phyloP scores from a whole-genome alignment of 1,140 invertebrate genomes.

The Druon quercuslanigerum region DNA sequence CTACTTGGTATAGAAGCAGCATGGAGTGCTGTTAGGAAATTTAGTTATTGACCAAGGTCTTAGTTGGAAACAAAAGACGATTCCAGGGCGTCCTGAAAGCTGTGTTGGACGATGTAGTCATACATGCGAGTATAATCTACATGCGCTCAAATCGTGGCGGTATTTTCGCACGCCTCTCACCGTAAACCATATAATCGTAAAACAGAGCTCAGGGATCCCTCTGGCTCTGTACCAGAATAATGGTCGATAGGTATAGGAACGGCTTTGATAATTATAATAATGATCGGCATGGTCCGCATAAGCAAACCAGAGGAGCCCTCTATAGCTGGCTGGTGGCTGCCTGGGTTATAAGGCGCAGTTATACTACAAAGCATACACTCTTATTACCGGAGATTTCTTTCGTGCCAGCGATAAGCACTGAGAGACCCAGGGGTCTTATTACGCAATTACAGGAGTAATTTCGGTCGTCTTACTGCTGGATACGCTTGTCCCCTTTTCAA shows the following conservation, averaged over 20 bases:
- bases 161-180: constrained; percentile 63
- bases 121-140: constrained; percentile 46
- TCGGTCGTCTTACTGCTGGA: constrained; percentile 62
- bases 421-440: constrained; percentile 64
- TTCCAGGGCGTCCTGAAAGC: constrained; percentile 43
- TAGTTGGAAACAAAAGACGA: constrained; percentile 20
- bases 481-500: constrained; percentile 41
- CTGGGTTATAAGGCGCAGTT: constrained; percentile 54
- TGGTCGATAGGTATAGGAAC: constrained; percentile 60
- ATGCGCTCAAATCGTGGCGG: constrained; percentile 61
- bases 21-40: neutral
- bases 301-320: constrained; percentile 38
- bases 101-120: constrained; percentile 57
- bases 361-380: constrained; percentile 59
- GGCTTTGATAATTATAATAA: constrained; percentile 71
- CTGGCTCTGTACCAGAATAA: constrained; percentile 51
- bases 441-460: constrained; percentile 71
- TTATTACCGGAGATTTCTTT: constrained; percentile 64
- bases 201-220: constrained; percentile 39
- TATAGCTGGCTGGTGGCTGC: constrained; percentile 41
- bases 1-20: constrained; percentile 42
- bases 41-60: neutral
- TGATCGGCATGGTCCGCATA: constrained; percentile 49
- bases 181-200: constrained; percentile 51
- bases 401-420: constrained; percentile 50